Conservation (phyloP, 2,113 vertebrate species). For the Tragulus kanchil region DNA sequence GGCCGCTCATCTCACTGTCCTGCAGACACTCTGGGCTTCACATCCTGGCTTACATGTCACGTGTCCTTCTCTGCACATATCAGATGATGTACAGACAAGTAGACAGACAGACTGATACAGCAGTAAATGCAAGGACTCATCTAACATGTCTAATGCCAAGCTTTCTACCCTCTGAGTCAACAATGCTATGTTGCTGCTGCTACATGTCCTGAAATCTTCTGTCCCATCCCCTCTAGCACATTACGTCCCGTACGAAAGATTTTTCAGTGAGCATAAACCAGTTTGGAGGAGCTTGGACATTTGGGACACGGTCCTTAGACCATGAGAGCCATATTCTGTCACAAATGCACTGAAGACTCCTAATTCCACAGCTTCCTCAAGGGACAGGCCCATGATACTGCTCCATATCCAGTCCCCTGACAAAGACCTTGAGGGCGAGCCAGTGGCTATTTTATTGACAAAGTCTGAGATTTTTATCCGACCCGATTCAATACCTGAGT, state of each 20-base stretch:
- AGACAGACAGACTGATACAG: neutral
- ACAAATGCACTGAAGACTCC: neutral
- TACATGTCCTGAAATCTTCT: neutral
- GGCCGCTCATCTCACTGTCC: neutral
- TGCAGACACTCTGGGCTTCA: neutral
- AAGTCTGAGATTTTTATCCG: neutral
- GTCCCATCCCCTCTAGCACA: neutral
- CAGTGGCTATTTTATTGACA: neutral
- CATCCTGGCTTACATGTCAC: neutral
- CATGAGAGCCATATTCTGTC: neutral
- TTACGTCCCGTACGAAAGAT: neutral
- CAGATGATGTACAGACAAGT: neutral
- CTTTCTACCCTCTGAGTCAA: neutral
- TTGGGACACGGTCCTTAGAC: neutral
- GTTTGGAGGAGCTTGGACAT: neutral
- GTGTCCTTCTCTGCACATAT: no score
- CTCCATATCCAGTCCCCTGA: neutral
- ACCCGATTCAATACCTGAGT: neutral
- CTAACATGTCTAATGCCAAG: neutral
- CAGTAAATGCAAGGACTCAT: neutral
- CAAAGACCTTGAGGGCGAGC: neutral
- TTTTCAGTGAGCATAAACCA: conserved; percentile 24
- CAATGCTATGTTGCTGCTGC: accelerated
- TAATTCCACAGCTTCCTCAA: neutral
- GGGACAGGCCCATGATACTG: neutral